A percentile compares a stretch with the other conserved stretches of the same genome.
Conservation (phyloP, 2,113 vertebrate genomes). For the Mustela lutreola region DNA sequence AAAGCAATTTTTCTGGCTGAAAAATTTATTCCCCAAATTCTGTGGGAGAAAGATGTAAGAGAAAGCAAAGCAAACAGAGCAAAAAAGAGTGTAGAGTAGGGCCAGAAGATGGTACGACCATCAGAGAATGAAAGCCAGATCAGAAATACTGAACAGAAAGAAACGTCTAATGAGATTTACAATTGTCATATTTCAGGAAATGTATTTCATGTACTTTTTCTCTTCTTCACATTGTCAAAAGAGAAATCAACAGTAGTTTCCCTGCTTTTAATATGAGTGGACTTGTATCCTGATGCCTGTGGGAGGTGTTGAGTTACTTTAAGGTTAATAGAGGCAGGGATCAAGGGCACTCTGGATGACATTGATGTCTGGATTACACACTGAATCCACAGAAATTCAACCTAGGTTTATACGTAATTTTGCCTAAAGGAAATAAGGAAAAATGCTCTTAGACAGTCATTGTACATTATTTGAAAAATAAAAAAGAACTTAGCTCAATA, state of each 20-base stretch:
- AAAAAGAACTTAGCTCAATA: neutral
- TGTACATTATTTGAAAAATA: neutral
- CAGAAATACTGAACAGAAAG: neutral
- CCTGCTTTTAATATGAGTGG: neutral
- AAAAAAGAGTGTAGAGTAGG: neutral
- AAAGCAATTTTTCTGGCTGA: neutral
- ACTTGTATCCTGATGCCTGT: neutral
- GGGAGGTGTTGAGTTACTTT: neutral
- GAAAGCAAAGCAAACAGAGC: neutral
- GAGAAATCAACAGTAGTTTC: neutral
- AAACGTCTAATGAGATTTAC: neutral
- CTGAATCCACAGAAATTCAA: neutral
- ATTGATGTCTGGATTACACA: accelerated
- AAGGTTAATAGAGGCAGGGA: neutral
- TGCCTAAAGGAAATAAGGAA: neutral
- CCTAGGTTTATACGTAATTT: neutral
- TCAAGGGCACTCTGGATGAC: neutral
- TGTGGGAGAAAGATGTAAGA: neutral
- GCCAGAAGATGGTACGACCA: neutral
- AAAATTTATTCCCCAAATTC: neutral
- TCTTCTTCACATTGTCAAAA: neutral
- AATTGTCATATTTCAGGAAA: neutral
- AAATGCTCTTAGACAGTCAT: neutral
- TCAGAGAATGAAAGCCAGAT: neutral
- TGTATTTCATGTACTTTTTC: neutral